Base-by-base conservation (phyloP, 2,113 vertebrate genomes). In the Melozone crissalis region DNA sequence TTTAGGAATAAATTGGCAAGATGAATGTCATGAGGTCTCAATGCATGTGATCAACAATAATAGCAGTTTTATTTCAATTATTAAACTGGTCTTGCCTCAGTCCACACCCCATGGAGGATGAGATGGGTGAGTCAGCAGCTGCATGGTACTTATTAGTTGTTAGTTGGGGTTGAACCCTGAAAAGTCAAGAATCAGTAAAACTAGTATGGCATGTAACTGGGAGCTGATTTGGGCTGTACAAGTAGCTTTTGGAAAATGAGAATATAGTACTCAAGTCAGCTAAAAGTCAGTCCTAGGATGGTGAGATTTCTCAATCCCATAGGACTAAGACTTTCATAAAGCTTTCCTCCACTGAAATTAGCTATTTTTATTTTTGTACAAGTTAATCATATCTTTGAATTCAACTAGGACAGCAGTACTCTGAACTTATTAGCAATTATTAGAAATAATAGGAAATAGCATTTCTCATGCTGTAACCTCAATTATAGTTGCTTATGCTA, bases 381-480 rank as follows among this genome's bases (percentile, higher is more conserved):
- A 94, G 33, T 49, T 95, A 90, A 72, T 89, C 19, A 39, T 89
- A 55, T 71, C 93, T 96, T 89, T 86, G 75, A 93, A 82, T 95
- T 96, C 83, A 88, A 51, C 74, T 66, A 80, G 44, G 58, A 74
- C 44, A 90, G 47, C 35, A 96, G 88, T 96, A 86, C 63, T 89
- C 76, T 95, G 76, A 97, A 94, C 76, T 82, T 94, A 89, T 37
- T 96, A 93, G 59, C 81, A 87, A 44, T 95, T 96, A 43, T 62
- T 67, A 81, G 71, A 93, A 95, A 81, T 85, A 89, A 72, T 28
- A 85, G 33, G 80, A 4, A 82, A 80, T 47, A 71, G 55, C 73
- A 54, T 77, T 74, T 91, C 55, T 93, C 79, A 44, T 37, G 30
- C 41, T 89, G 15, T 87, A 84, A 52, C 41, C 30, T 82, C 79